Evolutionary conservation across 1,140 invertebrate species (phyloP).

Genomic region (Tribolium castaneum): DNA sequence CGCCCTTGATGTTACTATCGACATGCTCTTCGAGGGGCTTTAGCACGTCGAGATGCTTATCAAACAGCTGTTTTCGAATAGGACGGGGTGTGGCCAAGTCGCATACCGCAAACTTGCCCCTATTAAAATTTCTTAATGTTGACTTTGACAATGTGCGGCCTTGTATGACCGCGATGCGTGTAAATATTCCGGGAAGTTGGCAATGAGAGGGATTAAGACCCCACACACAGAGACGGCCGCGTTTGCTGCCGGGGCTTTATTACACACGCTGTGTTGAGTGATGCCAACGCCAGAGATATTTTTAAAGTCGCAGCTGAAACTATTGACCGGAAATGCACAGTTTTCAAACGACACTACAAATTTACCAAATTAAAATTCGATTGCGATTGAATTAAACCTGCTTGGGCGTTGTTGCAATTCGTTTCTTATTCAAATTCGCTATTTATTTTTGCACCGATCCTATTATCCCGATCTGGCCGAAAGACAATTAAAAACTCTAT

Average conservation of each 20-base stretch:
- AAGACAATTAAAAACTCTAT: neutral
- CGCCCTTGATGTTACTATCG: slow-evolving; percentile 1
- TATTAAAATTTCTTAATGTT: slow-evolving; percentile 25
- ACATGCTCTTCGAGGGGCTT: neutral
- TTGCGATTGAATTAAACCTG: too few relatives aligned
- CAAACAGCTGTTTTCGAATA: slow-evolving; percentile 11
- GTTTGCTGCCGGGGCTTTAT: too few relatives aligned
- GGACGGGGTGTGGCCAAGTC: neutral
- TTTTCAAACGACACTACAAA: too few relatives aligned
- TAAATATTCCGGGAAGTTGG: neutral
- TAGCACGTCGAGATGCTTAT: neutral
- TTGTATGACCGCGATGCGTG: neutral
- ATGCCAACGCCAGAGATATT: too few relatives aligned
- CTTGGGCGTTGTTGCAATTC: neutral
- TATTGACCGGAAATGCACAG: too few relatives aligned
- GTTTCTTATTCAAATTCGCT: neutral
- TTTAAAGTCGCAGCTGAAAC: too few relatives aligned
- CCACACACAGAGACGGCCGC: too few relatives aligned
- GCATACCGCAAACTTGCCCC: neutral
- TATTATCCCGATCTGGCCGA: neutral
- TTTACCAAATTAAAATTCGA: too few relatives aligned
- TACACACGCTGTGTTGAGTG: too few relatives aligned
- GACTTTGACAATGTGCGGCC: slow-evolving; percentile 13
- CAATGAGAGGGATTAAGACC: neutral
- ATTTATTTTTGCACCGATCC: neutral